Conservation (phyloP, 2,113 vertebrate species). For the Acanthochromis polyacanthus region DNA sequence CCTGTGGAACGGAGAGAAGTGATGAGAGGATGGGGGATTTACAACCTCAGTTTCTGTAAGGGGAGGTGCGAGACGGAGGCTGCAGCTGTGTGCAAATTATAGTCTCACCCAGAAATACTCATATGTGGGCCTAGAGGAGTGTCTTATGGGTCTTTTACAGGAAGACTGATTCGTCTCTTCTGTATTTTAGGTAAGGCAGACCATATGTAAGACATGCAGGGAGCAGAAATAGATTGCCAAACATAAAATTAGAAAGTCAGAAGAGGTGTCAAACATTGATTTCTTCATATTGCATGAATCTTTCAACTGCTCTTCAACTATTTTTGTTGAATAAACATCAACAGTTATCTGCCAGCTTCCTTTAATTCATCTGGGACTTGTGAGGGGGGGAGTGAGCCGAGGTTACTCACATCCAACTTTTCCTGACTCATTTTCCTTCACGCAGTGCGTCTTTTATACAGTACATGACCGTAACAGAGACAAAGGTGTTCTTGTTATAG, state of each 20-base stretch:
- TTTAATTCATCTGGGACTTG: slow-evolving; percentile 31
- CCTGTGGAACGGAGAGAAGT: slow-evolving; percentile 33
- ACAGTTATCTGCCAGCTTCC: slow-evolving; percentile 25
- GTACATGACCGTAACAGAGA: slow-evolving; percentile 33
- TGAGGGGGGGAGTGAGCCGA: slow-evolving; percentile 2
- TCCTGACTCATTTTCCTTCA: slow-evolving; percentile 2
- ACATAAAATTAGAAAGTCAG: slow-evolving; percentile 13
- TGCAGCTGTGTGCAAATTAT: slow-evolving; percentile 45
- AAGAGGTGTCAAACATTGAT: slow-evolving; percentile 1
- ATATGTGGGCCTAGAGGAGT: slow-evolving; percentile 15
- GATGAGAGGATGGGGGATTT: slow-evolving; percentile 55
- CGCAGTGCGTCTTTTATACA: slow-evolving; percentile 6
- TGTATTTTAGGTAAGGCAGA: neutral
- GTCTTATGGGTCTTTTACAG: slow-evolving; percentile 1
- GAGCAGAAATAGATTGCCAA: slow-evolving; percentile 39
- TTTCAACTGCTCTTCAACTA: slow-evolving; percentile 32
- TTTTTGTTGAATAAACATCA: slow-evolving; percentile 11
- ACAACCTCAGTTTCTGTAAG: slow-evolving; percentile 49
- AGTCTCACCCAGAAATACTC: slow-evolving; percentile 5
- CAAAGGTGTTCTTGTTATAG: slow-evolving; percentile 45
- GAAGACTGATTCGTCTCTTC: slow-evolving; percentile 1
- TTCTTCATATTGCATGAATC: slow-evolving; percentile 17
- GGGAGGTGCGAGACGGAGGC: slow-evolving; percentile 34
- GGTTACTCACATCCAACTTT: slow-evolving; percentile 44
- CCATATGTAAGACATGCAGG: slow-evolving; percentile 1